Evolutionary conservation across 2,888 invertebrate species (phyloP).

Genomic region (Toxonevra muliebris): DNA sequence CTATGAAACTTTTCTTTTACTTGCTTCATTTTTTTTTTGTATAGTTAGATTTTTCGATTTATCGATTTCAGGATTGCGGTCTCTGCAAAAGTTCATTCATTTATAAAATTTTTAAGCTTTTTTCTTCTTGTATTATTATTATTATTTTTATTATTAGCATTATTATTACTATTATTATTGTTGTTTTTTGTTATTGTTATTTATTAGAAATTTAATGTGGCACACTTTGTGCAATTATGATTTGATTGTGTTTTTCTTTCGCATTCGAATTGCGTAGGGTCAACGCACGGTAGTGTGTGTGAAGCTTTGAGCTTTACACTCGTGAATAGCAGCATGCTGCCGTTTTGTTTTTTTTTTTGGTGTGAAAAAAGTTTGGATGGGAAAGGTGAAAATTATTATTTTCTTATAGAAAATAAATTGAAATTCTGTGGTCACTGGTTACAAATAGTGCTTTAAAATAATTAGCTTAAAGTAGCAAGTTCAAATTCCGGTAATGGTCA

Average conservation of each 20-base stretch:
- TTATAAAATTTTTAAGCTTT: neutral
- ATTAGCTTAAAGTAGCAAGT: too few species aligned
- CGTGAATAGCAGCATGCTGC: neutral
- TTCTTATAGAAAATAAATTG: too few species aligned
- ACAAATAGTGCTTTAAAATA: too few species aligned
- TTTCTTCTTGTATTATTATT: constrained; percentile 12
- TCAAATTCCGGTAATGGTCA: too few species aligned
- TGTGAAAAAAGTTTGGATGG: too few species aligned
- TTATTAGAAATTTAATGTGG: constrained; percentile 12
- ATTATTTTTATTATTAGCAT: constrained; percentile 3
- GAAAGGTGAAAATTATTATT: too few species aligned
- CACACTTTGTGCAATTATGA: constrained; percentile 14
- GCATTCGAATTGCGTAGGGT: neutral
- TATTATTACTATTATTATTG: neutral
- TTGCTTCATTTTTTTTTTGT: neutral
- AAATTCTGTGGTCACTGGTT: too few species aligned
- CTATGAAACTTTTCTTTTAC: neutral
- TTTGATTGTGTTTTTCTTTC: neutral
- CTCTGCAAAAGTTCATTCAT: neutral
- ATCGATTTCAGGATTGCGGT: constrained; percentile 1
- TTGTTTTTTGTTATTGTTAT: constrained; percentile 5
- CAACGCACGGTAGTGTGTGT: neutral
- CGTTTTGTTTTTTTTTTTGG: too few species aligned
- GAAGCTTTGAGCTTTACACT: neutral
- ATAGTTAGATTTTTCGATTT: constrained; percentile 11